Evolutionary conservation across 2,888 invertebrate species (phyloP).

Genomic region (Eudemis profundana): DNA sequence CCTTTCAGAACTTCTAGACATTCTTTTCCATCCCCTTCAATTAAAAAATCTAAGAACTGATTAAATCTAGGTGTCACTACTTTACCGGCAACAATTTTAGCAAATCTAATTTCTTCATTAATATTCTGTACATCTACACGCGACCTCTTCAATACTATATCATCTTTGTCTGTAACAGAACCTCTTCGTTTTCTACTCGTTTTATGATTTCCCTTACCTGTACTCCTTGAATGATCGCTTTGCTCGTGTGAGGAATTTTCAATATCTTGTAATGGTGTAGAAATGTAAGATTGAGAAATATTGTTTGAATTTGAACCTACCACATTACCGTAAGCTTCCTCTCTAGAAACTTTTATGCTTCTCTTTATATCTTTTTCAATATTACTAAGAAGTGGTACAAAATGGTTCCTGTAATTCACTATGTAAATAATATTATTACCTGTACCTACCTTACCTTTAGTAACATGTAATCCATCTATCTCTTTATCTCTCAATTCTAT

Average conservation of each 20-base stretch:
- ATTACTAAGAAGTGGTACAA: no score
- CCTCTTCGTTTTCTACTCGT: conserved; percentile 48
- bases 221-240: conserved; percentile 6
- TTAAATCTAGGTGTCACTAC: conserved; percentile 57
- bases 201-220: conserved; percentile 42
- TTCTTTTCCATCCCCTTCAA: conserved; percentile 52
- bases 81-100: conserved; percentile 58
- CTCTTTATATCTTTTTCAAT: conserved; percentile 44
- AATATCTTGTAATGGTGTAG: conserved; percentile 40
- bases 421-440: no score
- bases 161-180: conserved; percentile 50
- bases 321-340: conserved; percentile 43
- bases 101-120: conserved; percentile 55
- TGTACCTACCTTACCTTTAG: no score
- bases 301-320: conserved; percentile 26
- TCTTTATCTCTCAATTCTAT: no score
- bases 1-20: conserved; percentile 41
- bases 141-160: conserved; percentile 47
- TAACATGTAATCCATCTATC: no score
- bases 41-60: conserved; percentile 60
- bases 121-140: conserved; percentile 46
- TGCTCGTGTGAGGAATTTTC: conserved; percentile 13
- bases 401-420: no score
- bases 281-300: conserved; percentile 28
- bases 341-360: conserved; percentile 44